These are phyloP conservation scores for Phthorimaea operculella DNA, from an alignment of 1,140 invertebrate species.

Conservation along the genomic window DNA sequence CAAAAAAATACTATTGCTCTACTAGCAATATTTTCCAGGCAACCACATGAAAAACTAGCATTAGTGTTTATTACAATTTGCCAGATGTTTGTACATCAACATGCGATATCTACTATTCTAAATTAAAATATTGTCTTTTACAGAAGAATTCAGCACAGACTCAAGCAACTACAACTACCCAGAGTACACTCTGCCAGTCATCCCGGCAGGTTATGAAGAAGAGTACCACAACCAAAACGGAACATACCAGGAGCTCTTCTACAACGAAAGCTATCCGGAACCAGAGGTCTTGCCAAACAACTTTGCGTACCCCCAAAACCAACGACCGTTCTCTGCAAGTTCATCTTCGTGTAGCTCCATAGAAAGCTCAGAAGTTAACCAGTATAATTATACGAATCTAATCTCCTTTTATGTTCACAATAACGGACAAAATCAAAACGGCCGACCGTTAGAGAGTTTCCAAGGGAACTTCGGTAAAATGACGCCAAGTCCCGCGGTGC, in stretches of 20 bases:
- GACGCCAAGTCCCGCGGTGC: slow-evolving; percentile 36
- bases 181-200: slow-evolving; percentile 45
- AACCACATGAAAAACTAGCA: too few relatives aligned
- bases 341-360: slow-evolving; percentile 60
- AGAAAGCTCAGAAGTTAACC: slow-evolving; percentile 50
- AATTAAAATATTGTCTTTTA: too few relatives aligned
- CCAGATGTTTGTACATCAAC: too few relatives aligned
- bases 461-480: slow-evolving; percentile 44
- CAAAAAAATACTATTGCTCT: too few relatives aligned
- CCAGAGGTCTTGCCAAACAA: slow-evolving; percentile 35
- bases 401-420: slow-evolving; percentile 53
- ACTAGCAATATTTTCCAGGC: too few relatives aligned
- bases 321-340: slow-evolving; percentile 59
- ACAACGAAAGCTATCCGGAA: slow-evolving; percentile 53
- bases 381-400: slow-evolving; percentile 53
- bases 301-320: slow-evolving; percentile 40
- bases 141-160: slow-evolving; percentile 43
- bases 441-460: slow-evolving; percentile 42
- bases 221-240: slow-evolving; percentile 52
- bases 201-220: slow-evolving; percentile 44
- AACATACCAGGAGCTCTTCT: slow-evolving; percentile 51
- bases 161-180: slow-evolving; percentile 49
- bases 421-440: slow-evolving; percentile 40
- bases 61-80: too few relatives aligned
- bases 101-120: too few relatives aligned